Evolutionary conservation across 2,113 vertebrate species (phyloP), one percentile per base, ranked within the genome.

Genomic region (Pampusana beccarii): DNA sequence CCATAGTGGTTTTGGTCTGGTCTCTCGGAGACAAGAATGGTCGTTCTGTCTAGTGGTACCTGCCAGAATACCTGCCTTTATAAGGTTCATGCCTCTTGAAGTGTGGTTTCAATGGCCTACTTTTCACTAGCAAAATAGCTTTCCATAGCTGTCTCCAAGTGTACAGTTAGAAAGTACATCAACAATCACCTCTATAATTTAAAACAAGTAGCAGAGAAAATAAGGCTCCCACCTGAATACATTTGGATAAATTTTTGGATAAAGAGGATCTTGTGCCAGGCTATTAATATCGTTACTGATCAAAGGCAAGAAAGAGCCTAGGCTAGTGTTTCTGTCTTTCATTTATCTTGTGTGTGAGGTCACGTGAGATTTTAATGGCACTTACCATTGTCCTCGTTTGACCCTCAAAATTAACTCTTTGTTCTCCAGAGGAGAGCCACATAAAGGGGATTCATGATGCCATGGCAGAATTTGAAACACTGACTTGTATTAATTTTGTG

Each of bases 401-500:
- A 81, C 3, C 3, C 3, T 10, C 34, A 16, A 69, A 79, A 79
- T 79, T 24, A 80, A 81, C 50, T 12, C 26, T 87, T 89, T 87
- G 12, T 81, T 87, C 44, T 51, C n/a, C 50, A 97, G 96, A 96
- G 57, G 79, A 90, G 16, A 62, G 1, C 42, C 79, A 97, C 6
- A 12, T 88, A 26, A 85, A 61, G 13, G 79, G 65, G 6, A 97
- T 97, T 56, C 79, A 31, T 16, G 93, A 97, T 31, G 97, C 97
- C 62, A 97, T 97, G 95, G 85, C 85, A 86, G 97, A 97, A 86
- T 97, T 96, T 74, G 92, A 94, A 91, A 67, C 95, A 14, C 20
- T 97, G 91, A 97, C 97, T 28, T 97, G 97, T 53, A 75, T 97
- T 26, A 87, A 74, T 38, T 97, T 97, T 86, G 93, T 96, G 84